Evolutionary conservation across 1,140 invertebrate species (phyloP), one percentile per base, ranked within the genome.

Genomic region (Pseudomyrmex cubaensis): DNA sequence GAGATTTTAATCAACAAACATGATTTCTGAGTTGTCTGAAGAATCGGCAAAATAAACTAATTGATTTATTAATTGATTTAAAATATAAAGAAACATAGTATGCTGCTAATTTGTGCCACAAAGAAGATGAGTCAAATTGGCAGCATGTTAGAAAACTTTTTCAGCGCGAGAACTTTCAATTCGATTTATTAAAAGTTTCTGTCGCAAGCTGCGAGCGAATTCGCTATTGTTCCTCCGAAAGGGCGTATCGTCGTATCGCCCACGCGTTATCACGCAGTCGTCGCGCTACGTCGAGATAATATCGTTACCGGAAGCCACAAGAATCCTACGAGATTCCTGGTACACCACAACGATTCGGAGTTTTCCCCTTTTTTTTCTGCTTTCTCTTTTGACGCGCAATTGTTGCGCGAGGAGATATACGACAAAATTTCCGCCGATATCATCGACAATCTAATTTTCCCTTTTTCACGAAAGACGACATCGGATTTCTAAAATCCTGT

Each of bases 281-380:
- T 82, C 63, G 73, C 73, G 35, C 70, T 85, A 85, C 63, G 44
- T 50, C 59, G 83, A 72, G 46, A 86, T 86, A 86, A 85, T 73
- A 76, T 86, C 72, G 44, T 86, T 87, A 77, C 72, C 80, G 85
- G 85, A 86, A 87, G 85, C 73, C 15, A 3, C 63, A 64, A 17
- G 69, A 82, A 66, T 69, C 56, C 48, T 22, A 0, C 63, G 46
- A 52, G 52, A 63, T 22, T 57, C 35, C 17, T n/a, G 4, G 35
- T 20, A 35, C 44, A 44, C 22, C 48, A 44, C 46, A 46, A 35
- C 50, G 48, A 9, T 20, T 67, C 48, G 12, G 4, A 54, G 35
- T 35, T 9, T 8, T 13, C 0, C 1, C 17, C 50, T 61, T 80
- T 17, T 44, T 20, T 9, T 25, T 20, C 13, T 64, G 17, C 12